Percentiles rank a stretch among this genome's conserved stretches.
Evolutionary conservation across 2,888 invertebrate genomes (phyloP).

Genomic region (Physocephala rufipes): DNA sequence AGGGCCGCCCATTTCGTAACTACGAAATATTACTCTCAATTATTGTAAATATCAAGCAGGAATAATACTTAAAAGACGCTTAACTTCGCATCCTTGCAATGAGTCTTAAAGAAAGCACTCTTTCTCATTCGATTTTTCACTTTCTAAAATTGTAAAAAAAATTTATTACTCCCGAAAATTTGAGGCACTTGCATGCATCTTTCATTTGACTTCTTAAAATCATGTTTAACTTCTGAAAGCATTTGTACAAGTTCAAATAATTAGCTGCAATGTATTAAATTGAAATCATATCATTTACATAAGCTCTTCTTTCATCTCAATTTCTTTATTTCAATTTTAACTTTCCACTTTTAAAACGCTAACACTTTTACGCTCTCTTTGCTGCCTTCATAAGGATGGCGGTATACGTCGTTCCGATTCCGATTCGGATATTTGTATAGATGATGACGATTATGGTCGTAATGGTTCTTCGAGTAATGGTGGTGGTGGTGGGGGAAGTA

Average conservation of each 20-base stretch:
- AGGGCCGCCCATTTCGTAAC: too few relatives aligned
- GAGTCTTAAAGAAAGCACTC: too few relatives aligned
- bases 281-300: background rate
- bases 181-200: background rate
- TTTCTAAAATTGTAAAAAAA: too few relatives aligned
- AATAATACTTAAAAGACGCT: too few relatives aligned
- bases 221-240: too few relatives aligned
- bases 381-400: constrained; percentile 70
- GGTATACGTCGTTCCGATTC: constrained; percentile 78
- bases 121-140: too few relatives aligned
- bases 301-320: background rate
- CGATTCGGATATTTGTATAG: constrained; percentile 90
- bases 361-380: background rate
- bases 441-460: constrained; percentile 71
- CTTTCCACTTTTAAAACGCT: background rate
- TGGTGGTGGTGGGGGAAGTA: constrained; percentile 47
- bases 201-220: background rate
- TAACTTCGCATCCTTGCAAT: too few relatives aligned
- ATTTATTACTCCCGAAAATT: too few relatives aligned
- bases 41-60: too few relatives aligned
- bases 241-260: background rate
- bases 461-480: constrained; percentile 61
- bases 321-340: constrained; percentile 10
- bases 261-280: background rate
- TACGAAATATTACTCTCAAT: too few relatives aligned